Percentiles rank a stretch among this genome's conserved stretches.
Evolutionary conservation across 2,888 invertebrate species (phyloP).

Genomic region (Anagyrus pseudococci): DNA sequence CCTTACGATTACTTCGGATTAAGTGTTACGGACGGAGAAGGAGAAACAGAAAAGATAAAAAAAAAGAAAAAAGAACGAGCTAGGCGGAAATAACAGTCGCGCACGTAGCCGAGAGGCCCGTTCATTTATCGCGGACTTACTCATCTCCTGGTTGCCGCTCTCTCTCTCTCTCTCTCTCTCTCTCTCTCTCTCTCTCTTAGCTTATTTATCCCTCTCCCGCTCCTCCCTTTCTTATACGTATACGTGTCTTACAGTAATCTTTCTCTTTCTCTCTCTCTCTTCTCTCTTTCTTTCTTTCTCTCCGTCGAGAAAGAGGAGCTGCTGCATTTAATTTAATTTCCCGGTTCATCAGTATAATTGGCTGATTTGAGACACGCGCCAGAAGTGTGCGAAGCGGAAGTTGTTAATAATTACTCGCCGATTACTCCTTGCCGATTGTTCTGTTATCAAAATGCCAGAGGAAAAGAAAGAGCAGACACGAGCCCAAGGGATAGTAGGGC

Average conservation of each 20-base stretch:
- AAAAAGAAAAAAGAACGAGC: constrained; percentile 32
- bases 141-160: not conserved
- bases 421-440: too few relatives aligned
- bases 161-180: not conserved
- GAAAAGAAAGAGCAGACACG: too few relatives aligned
- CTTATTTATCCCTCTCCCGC: not conserved
- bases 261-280: too few relatives aligned
- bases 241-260: too few relatives aligned
- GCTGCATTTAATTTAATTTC: not conserved
- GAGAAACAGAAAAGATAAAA: not conserved
- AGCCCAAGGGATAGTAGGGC: too few relatives aligned
- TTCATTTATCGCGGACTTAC: constrained; percentile 24
- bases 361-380: not conserved
- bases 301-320: too few relatives aligned
- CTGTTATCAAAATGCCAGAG: too few relatives aligned
- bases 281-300: too few relatives aligned
- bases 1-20: constrained; percentile 48
- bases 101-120: constrained; percentile 6
- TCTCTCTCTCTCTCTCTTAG: not conserved
- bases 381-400: too few relatives aligned
- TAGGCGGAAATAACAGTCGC: constrained; percentile 35
- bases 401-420: too few relatives aligned
- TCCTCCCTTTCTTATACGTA: not conserved
- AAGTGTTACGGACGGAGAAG: constrained; percentile 40
- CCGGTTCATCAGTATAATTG: not conserved